Conservation (phyloP, 2,113 vertebrate genomes). For the Laterallus jamaicensis region DNA sequence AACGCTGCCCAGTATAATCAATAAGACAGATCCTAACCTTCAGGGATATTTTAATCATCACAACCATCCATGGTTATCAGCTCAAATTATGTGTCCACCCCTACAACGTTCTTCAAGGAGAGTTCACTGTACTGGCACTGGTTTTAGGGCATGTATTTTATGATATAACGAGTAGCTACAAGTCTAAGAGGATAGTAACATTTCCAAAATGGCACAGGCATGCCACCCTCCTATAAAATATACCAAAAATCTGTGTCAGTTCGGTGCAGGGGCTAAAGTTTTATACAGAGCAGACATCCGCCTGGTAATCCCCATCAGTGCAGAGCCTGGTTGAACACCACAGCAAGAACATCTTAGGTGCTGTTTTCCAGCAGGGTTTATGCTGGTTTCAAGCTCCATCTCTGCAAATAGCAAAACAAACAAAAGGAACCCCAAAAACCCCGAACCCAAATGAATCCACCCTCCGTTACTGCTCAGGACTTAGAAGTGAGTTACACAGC, state of each 20-base stretch:
- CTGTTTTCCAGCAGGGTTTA: background rate
- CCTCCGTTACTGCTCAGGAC: background rate
- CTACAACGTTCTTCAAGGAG: conserved; percentile 7
- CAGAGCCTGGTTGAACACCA: background rate
- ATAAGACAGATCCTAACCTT: conserved; percentile 55
- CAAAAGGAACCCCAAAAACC: background rate
- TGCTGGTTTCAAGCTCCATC: background rate
- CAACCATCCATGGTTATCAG: conserved; percentile 24
- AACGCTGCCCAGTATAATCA: conserved; percentile 9
- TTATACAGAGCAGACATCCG: background rate
- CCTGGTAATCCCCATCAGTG: background rate
- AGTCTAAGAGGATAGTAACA: background rate
- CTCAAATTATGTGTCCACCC: conserved; percentile 11
- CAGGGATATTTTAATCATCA: conserved; percentile 49
- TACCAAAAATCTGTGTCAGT: background rate
- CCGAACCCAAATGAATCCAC: background rate
- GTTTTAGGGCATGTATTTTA: conserved; percentile 34
- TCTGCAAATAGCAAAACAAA: background rate
- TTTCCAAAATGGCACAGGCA: background rate
- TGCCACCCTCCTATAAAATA: background rate
- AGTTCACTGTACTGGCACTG: background rate
- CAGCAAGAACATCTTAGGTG: background rate
- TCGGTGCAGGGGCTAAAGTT: background rate
- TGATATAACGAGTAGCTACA: background rate
- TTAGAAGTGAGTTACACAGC: background rate